Conservation (phyloP, 1,140 invertebrate species). For the Papilio glaucus region DNA sequence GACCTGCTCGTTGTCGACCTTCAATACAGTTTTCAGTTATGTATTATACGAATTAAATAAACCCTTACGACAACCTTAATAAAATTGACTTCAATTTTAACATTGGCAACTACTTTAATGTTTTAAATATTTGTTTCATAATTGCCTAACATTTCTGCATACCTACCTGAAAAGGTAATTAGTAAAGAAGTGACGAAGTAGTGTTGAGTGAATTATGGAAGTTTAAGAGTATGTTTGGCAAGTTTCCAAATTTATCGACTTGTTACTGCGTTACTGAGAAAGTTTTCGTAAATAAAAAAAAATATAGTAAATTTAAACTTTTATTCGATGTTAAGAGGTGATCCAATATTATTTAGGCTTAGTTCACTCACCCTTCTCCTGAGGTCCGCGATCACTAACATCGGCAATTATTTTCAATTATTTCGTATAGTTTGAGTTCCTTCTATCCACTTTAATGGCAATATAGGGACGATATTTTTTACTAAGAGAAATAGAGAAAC, state of each 20-base stretch:
- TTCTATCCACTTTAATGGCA: neutral
- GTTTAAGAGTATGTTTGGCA: constrained; percentile 26
- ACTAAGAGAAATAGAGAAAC: neutral
- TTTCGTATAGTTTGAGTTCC: neutral
- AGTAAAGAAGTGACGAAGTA: constrained; percentile 27
- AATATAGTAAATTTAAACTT: too few species aligned
- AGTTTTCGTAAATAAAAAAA: too few species aligned
- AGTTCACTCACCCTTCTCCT: too few species aligned
- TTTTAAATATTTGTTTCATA: neutral
- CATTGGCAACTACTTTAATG: neutral
- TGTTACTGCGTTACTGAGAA: neutral
- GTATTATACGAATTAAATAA: too few species aligned
- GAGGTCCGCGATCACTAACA: too few species aligned
- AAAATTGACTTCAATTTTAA: too few species aligned
- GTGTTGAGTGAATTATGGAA: constrained; percentile 15
- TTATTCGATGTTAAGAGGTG: too few species aligned
- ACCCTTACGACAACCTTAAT: too few species aligned
- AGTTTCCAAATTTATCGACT: constrained; percentile 28
- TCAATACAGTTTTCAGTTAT: too few species aligned
- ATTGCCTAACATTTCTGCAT: constrained; percentile 7
- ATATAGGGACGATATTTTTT: neutral
- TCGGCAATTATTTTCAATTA: neutral
- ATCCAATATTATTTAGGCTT: too few species aligned
- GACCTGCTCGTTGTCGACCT: too few species aligned
- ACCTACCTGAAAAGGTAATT: constrained; percentile 25